A percentile compares a stretch with the other conserved stretches of the same genome.
phyloP scores from a whole-genome alignment of 2,888 invertebrate genomes.

The Sturmia bella region DNA sequence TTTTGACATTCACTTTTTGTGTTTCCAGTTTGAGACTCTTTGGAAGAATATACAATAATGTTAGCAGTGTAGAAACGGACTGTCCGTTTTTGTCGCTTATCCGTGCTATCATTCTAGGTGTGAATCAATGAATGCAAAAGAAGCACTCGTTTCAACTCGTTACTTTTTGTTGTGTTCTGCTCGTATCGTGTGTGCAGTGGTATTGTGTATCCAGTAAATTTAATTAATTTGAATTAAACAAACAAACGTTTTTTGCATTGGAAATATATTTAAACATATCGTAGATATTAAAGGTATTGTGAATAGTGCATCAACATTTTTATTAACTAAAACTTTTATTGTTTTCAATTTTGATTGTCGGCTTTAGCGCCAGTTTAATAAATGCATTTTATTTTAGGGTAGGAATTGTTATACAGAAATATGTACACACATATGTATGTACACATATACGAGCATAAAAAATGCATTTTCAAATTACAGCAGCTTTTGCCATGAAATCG shows the following conservation, averaged over 20 bases:
- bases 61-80: conserved; percentile 35
- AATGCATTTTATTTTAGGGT: conserved; percentile 49
- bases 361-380: conserved; percentile 48
- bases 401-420: conserved; percentile 63
- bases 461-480: neutral
- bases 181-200: conserved; percentile 65
- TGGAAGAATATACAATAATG: neutral
- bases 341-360: conserved; percentile 16
- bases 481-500: neutral
- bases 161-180: conserved; percentile 69
- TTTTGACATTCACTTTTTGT: conserved; percentile 23
- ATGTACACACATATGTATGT: neutral
- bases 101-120: conserved; percentile 25
- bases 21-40: neutral
- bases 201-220: conserved; percentile 58
- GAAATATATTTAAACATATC: conserved; percentile 6
- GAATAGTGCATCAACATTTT: conserved; percentile 6
- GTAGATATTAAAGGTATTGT: conserved; percentile 64
- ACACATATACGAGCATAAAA: neutral
- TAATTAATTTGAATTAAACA: conserved; percentile 64
- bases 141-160: conserved; percentile 62
- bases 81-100: conserved; percentile 24
- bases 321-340: neutral
- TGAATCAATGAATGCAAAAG: conserved; percentile 35
- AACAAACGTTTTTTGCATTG: conserved; percentile 15